Evolutionary conservation across 2,888 invertebrate species (phyloP).

Genomic region (Hoplodrina blanda): DNA sequence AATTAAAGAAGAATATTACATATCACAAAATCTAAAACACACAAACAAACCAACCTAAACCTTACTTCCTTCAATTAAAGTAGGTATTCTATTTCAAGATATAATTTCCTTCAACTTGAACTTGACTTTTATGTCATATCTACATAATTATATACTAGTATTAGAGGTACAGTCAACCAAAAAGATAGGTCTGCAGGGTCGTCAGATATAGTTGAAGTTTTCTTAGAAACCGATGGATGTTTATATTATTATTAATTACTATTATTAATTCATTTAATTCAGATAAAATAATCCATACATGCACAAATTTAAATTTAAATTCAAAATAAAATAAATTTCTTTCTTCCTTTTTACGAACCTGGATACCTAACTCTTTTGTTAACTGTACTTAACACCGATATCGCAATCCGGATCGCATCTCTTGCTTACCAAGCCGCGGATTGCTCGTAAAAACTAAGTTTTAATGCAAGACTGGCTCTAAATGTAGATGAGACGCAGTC

Average conservation of each 20-base stretch:
- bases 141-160: conserved; percentile 15
- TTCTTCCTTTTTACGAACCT: too few relatives aligned
- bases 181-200: too few relatives aligned
- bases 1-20: background rate
- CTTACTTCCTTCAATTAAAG: background rate
- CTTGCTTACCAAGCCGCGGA: conserved; percentile 32
- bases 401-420: conserved; percentile 40
- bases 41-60: background rate
- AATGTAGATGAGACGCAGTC: conserved; percentile 52
- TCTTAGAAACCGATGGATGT: too few relatives aligned
- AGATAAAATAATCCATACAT: too few relatives aligned
- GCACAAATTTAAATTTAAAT: too few relatives aligned
- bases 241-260: too few relatives aligned
- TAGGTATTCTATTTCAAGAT: conserved; percentile 11
- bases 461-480: conserved; percentile 42
- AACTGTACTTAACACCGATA: conserved; percentile 25
- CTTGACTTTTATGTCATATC: background rate
- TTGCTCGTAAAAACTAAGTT: conserved; percentile 59
- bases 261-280: too few relatives aligned
- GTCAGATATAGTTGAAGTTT: too few relatives aligned
- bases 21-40: background rate
- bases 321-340: too few relatives aligned
- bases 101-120: conserved; percentile 5
- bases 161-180: conserved; percentile 24
- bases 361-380: too few relatives aligned